Conservation (phyloP, 1,140 invertebrate species). For the Nixonia krombeini region DNA sequence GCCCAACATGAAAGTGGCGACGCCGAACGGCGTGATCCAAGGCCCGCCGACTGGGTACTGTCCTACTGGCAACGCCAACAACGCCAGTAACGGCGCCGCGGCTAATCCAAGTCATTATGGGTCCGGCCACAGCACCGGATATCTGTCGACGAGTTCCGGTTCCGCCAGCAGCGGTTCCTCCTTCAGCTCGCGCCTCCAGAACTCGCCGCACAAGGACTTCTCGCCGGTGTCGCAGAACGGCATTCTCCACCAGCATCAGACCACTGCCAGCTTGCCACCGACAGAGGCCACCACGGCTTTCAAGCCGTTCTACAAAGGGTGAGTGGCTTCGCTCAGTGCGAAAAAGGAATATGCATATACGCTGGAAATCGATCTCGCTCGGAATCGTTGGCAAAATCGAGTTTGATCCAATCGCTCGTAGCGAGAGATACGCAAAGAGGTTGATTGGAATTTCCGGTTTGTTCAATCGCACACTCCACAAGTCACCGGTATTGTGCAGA, state of each 20-base stretch:
- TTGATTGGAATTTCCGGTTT: no score
- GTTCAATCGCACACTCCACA: background rate
- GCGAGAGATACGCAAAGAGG: no score
- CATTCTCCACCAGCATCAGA: slow-evolving; percentile 67
- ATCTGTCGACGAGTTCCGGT: slow-evolving; percentile 71
- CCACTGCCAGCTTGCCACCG: slow-evolving; percentile 65
- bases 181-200: slow-evolving; percentile 71
- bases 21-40: slow-evolving; percentile 77
- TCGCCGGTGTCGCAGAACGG: slow-evolving; percentile 64
- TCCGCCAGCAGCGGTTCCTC: slow-evolving; percentile 70
- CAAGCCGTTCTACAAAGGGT: slow-evolving; percentile 92
- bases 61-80: slow-evolving; percentile 67
- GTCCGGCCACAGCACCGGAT: slow-evolving; percentile 69
- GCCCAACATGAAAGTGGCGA: slow-evolving; percentile 90
- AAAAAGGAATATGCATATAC: no score
- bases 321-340: slow-evolving; percentile 56
- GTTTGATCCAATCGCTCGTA: no score
- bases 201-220: slow-evolving; percentile 76
- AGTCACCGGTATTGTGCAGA: background rate
- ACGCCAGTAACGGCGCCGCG: slow-evolving; percentile 47
- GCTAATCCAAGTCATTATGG: slow-evolving; percentile 67
- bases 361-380: no score
- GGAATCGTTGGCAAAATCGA: no score
- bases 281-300: slow-evolving; percentile 79
- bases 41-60: slow-evolving; percentile 73